Percentiles rank a stretch among this genome's conserved stretches.
Conservation (phyloP, 53 echinoderm and acorn worm species). For the Crossaster papposus region DNA sequence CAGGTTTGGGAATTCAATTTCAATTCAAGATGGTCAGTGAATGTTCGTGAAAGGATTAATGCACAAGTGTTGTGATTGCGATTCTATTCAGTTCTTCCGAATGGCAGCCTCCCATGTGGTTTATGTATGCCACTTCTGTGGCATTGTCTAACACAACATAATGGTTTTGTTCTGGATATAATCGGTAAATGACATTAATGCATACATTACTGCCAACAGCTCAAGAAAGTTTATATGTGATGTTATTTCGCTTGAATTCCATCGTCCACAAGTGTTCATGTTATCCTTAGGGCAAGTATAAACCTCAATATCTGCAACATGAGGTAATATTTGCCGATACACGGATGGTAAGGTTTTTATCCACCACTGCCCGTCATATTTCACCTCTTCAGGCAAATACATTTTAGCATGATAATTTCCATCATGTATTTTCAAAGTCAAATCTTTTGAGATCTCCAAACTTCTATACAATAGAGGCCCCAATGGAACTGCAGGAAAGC, state of each 20-base stretch:
- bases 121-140: constrained; percentile 28
- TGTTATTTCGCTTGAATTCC: constrained; percentile 17
- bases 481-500: too few species aligned
- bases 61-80: not conserved
- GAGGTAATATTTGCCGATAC: not conserved
- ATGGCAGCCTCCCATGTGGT: constrained; percentile 31
- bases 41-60: not conserved
- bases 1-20: not conserved
- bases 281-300: not conserved
- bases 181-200: constrained; percentile 10
- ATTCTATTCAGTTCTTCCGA: not conserved
- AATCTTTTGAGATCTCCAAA: too few species aligned
- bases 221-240: constrained; percentile 23
- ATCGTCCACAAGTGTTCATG: constrained; percentile 7
- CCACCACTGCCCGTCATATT: constrained; percentile 14
- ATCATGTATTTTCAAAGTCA: not conserved
- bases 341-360: not conserved
- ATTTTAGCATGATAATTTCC: constrained; percentile 8
- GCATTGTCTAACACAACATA: constrained; percentile 14
- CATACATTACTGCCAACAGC: constrained; percentile 28
- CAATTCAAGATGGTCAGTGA: constrained; percentile 26
- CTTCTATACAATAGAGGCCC: too few species aligned
- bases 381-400: not conserved
- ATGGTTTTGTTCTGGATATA: not conserved
- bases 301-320: constrained; percentile 18